Base-by-base conservation (phyloP, 2,888 invertebrate genomes). In the Netelia virgata region DNA sequence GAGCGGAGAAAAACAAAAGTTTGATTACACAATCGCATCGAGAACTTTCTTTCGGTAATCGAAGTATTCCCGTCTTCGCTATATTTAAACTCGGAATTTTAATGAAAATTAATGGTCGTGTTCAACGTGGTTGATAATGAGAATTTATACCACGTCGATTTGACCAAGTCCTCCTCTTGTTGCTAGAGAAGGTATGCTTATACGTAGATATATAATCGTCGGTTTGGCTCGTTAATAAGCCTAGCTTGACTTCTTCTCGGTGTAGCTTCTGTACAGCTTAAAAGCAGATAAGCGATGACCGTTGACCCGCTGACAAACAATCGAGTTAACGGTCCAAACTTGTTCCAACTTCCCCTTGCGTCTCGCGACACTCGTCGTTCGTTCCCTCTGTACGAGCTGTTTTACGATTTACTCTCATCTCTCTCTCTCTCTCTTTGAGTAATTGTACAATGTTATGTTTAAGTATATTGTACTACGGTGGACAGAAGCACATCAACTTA, bases 301-400 rank as follows among this genome's bases (percentile, higher is more conserved):
- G 86, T 89, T 89, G 89, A 89, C 88, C 89, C 85, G 86, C 83
- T 88, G 86, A 87, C 87, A 87, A 88, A 89, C 87, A 87, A 89
- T 87, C 87, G 87, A 88, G 88, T 86, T 86, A 84, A 88, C 86
- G 88, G 87, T 87, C 86, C 88, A 88, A 87, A 87, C 86, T 86
- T 81, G 81, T 83, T 81, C 79, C 69, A 86, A 81, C 80, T 81
- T 74, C 53, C 72, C 66, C 43, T 61, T 36, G 20, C 8, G 14
- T 43, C 53, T 28, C 53, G 16, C 20, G 18, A 9, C 50, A 3
- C 63, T 10, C 50, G 36, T 59, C 36, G 3, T 9, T 23, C 9
- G 50, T 9, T 68, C 20, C 36, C 20, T n/a, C n/a, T 74, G 36
- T 41, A 11, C 43, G 43, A 36, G 63, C 20, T 66, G 20, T 20